Evolutionary conservation across 2,888 invertebrate genomes (phyloP).

Genomic region (Chloroclystis v-ata): DNA sequence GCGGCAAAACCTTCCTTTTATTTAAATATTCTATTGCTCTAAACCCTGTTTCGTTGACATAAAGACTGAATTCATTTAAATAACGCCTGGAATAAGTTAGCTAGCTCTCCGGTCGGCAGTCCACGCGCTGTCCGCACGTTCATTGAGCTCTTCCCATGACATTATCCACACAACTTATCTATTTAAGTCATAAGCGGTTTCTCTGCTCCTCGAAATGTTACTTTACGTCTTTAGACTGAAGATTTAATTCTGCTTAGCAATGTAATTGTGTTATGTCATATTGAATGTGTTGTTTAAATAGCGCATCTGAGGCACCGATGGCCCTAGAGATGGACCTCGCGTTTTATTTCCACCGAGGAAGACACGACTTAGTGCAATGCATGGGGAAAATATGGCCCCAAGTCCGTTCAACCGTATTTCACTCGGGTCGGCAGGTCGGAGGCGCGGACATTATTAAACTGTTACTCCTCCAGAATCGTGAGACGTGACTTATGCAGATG

Average conservation of each 20-base stretch:
- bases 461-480: slow-evolving; percentile 69
- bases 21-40: slow-evolving; percentile 28
- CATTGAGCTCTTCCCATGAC: slow-evolving; percentile 78
- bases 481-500: slow-evolving; percentile 77
- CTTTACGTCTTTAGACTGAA: background rate
- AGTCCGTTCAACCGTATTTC: slow-evolving; percentile 76
- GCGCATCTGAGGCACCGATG: slow-evolving; percentile 76
- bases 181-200: slow-evolving; percentile 36
- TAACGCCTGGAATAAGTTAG: slow-evolving; percentile 46
- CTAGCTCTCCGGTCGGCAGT: slow-evolving; percentile 64
- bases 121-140: slow-evolving; percentile 74
- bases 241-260: slow-evolving; percentile 18
- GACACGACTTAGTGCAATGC: slow-evolving; percentile 75
- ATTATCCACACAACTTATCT: slow-evolving; percentile 56
- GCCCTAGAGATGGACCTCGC: slow-evolving; percentile 76
- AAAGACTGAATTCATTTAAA: slow-evolving; percentile 45
- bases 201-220: slow-evolving; percentile 17
- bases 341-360: slow-evolving; percentile 77
- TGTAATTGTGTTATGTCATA: slow-evolving; percentile 35
- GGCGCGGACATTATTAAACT: slow-evolving; percentile 76
- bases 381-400: slow-evolving; percentile 74
- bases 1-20: slow-evolving; percentile 34
- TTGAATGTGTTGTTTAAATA: slow-evolving; percentile 43
- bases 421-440: slow-evolving; percentile 66
- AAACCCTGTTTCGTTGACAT: slow-evolving; percentile 35